A percentile compares a stretch with the other conserved stretches of the same genome.
Conservation (phyloP, 2,888 invertebrate species). For the Cactoblastis cactorum region DNA sequence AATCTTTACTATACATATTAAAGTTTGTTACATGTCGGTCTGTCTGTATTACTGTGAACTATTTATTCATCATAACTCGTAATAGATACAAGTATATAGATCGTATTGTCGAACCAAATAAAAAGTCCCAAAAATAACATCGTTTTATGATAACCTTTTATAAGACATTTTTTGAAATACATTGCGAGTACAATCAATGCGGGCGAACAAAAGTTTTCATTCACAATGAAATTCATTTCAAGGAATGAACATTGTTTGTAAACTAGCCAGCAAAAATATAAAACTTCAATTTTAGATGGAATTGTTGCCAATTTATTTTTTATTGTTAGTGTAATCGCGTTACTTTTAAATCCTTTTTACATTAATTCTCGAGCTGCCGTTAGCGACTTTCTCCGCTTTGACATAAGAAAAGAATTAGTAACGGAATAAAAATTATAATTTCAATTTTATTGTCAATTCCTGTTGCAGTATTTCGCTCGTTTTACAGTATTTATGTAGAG, state of each 20-base stretch:
- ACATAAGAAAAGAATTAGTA: background rate
- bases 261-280: background rate
- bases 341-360: background rate
- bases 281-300: background rate
- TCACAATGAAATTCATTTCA: background rate
- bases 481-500: background rate
- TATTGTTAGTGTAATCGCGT: background rate
- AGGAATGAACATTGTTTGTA: background rate
- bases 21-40: constrained; percentile 33
- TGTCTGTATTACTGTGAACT: constrained; percentile 6
- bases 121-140: background rate
- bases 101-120: background rate
- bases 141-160: too few relatives aligned
- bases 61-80: constrained; percentile 9
- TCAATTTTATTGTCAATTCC: background rate
- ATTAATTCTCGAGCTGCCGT: background rate
- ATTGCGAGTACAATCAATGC: background rate
- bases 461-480: background rate
- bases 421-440: background rate
- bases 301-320: background rate
- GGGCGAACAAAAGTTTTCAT: background rate
- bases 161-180: too few relatives aligned
- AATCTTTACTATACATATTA: constrained; percentile 41
- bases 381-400: background rate
- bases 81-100: background rate